phyloP scores from a whole-genome alignment of 2,113 vertebrate genomes.

The Gulo gulo region DNA sequence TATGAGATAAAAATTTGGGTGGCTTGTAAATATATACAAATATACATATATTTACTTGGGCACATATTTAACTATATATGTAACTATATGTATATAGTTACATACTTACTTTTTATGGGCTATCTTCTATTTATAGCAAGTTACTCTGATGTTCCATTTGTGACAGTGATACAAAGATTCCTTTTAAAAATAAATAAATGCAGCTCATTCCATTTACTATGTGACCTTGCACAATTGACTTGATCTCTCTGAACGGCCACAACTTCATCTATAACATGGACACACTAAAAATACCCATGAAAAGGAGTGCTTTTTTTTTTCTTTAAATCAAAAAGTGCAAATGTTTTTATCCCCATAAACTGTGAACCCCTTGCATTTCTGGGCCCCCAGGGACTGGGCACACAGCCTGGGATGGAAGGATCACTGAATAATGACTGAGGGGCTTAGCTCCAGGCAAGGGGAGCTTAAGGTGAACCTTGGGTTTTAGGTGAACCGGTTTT shows the following conservation, averaged over 20 bases:
- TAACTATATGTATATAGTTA: background rate
- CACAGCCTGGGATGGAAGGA: background rate
- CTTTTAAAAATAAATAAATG: constrained; percentile 35
- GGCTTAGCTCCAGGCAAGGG: background rate
- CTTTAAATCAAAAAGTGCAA: background rate
- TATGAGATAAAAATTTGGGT: background rate
- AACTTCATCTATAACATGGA: background rate
- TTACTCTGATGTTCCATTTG: background rate
- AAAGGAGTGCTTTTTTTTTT: background rate
- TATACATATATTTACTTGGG: background rate
- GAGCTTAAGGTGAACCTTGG: background rate
- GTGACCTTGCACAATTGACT: constrained; percentile 13
- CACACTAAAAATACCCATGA: constrained; percentile 37
- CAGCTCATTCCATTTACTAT: constrained; percentile 21
- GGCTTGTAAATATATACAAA: background rate
- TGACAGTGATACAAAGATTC: constrained; percentile 15
- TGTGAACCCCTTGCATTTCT: background rate
- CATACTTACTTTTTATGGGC: background rate
- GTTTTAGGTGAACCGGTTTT: background rate
- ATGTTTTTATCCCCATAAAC: background rate
- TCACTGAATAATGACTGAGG: background rate
- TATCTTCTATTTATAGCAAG: constrained; percentile 24
- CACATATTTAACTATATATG: background rate
- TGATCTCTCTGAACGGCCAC: constrained; percentile 16
- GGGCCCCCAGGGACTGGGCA: background rate